Conservation (phyloP, 2,113 vertebrate genomes). For the Vulpes vulpes region DNA sequence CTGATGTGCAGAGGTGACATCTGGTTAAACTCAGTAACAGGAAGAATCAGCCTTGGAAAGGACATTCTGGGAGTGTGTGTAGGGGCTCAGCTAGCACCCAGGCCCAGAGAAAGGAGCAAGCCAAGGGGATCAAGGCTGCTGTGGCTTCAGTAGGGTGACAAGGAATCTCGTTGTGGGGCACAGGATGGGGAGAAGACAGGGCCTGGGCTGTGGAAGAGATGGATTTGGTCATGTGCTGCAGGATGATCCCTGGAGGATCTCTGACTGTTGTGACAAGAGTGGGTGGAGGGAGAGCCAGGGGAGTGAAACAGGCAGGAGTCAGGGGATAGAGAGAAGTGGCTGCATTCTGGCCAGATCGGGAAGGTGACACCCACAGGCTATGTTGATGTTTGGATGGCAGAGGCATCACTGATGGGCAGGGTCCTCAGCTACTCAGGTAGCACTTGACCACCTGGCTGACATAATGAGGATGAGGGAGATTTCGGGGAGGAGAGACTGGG, state of each 20-base stretch:
- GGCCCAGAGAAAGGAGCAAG: neutral
- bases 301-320: neutral
- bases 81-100: neutral
- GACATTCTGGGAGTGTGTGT: neutral
- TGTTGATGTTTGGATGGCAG: neutral
- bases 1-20: neutral
- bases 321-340: neutral
- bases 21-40: neutral
- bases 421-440: too few species aligned
- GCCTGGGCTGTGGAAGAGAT: accelerated
- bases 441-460: neutral
- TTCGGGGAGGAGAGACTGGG: neutral
- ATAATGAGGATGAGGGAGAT: neutral
- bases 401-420: neutral
- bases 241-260: neutral
- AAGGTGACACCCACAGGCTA: neutral
- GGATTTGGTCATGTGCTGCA: neutral
- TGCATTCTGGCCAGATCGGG: neutral
- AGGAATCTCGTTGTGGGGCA: neutral
- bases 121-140: neutral
- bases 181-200: too few species aligned
- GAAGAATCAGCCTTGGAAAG: neutral
- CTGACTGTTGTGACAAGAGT: neutral
- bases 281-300: neutral
- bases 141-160: neutral